Evolutionary conservation across 64 coral and sea anemone genomes (phyloP).

Genomic region (Dendrophyllia cribrosa): DNA sequence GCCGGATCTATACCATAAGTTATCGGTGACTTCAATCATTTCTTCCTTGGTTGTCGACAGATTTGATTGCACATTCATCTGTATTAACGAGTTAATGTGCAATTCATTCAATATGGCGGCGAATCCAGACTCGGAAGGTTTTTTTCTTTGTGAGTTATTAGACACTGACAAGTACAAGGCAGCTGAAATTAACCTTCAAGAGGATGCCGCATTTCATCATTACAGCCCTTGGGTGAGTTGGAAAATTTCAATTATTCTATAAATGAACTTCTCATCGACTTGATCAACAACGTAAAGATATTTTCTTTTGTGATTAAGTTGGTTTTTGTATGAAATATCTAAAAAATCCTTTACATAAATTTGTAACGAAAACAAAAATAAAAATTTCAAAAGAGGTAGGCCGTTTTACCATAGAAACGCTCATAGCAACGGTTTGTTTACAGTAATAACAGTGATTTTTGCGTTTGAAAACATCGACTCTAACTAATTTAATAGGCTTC

Average conservation of each 20-base stretch:
- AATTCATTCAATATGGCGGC: constrained; percentile 12
- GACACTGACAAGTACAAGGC: not conserved
- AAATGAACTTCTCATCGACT: too few species aligned
- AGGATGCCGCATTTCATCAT: not conserved
- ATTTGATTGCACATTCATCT: not conserved
- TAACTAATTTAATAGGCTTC: too few species aligned
- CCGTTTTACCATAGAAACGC: too few species aligned
- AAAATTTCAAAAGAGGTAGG: too few species aligned
- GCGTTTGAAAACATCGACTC: too few species aligned
- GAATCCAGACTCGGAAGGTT: not conserved
- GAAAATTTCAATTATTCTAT: not conserved
- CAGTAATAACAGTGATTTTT: too few species aligned
- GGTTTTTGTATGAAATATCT: too few species aligned
- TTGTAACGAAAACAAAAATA: too few species aligned
- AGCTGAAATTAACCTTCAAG: not conserved
- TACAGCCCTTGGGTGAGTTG: constrained; percentile 20
- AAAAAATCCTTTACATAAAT: too few species aligned
- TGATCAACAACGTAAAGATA: too few species aligned
- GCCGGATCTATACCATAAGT: not conserved
- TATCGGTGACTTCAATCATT: not conserved
- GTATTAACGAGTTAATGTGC: not conserved
- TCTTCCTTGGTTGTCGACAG: not conserved
- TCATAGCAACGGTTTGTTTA: too few species aligned
- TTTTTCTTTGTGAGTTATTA: not conserved
- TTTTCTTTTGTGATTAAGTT: too few species aligned